phyloP scores from a whole-genome alignment of 2,888 invertebrate genomes.

The Acrocyrtus sp. region DNA sequence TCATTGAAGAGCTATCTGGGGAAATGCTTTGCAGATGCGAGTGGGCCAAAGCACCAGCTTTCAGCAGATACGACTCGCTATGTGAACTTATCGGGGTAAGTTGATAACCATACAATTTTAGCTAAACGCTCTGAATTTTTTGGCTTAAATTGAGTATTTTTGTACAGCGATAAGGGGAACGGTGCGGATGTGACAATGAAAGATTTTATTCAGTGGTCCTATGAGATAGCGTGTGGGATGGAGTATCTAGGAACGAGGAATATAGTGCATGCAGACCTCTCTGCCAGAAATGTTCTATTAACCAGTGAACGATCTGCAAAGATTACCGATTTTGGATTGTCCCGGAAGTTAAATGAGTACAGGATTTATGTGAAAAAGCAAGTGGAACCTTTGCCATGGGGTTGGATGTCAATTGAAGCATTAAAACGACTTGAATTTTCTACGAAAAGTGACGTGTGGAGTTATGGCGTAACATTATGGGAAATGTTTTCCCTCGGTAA shows the following conservation, averaged over 20 bases:
- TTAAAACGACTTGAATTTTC: not conserved
- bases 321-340: constrained; percentile 2
- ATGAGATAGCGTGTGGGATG: constrained; percentile 4
- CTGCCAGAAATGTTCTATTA: constrained; percentile 7
- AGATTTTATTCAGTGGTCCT: not conserved
- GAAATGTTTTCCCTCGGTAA: not conserved
- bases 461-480: not conserved
- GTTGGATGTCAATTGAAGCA: not conserved
- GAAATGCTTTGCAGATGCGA: not conserved
- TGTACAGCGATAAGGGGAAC: not conserved
- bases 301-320: not conserved
- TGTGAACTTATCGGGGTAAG: no score
- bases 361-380: not conserved
- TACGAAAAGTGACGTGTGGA: not conserved
- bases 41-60: no score
- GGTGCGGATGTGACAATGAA: not conserved
- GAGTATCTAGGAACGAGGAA: not conserved
- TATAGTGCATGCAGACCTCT: constrained; percentile 4
- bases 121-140: not conserved
- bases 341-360: not conserved
- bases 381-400: not conserved
- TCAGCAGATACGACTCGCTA: no score
- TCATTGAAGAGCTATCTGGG: not conserved
- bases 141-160: no score
- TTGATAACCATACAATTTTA: not conserved